These are phyloP conservation scores for Pseudobourletiella spinata DNA, from an alignment of 1,140 invertebrate species.

Conservation along the genomic window DNA sequence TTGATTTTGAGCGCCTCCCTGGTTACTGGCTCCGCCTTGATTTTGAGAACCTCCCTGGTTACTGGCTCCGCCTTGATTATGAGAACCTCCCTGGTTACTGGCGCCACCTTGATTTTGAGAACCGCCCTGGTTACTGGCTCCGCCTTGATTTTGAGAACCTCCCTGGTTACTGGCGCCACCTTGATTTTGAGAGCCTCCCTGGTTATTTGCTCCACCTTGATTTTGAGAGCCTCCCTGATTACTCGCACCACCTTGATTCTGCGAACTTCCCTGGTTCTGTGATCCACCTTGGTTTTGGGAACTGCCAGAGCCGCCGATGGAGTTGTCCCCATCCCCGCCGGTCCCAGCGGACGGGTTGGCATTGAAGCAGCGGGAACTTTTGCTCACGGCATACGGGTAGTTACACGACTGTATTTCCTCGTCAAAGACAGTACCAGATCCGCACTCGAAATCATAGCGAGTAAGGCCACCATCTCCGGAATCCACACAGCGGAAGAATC, in stretches of 20 bases:
- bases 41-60: neutral
- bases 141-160: neutral
- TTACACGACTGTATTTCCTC: slow-evolving; percentile 54
- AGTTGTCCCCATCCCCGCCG: neutral
- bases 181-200: neutral
- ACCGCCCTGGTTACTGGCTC: neutral
- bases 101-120: neutral
- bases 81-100: neutral
- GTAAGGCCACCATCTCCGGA: slow-evolving; percentile 5
- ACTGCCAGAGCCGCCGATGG: neutral
- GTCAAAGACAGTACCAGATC: slow-evolving; percentile 63
- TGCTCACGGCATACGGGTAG: slow-evolving; percentile 47
- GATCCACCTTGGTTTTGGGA: neutral
- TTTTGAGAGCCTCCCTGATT: neutral
- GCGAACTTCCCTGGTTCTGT: neutral
- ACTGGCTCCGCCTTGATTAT: neutral
- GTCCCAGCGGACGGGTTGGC: neutral
- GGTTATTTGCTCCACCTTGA: neutral
- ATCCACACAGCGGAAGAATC: slow-evolving; percentile 51
- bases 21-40: neutral
- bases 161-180: neutral
- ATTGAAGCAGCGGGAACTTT: slow-evolving; percentile 19
- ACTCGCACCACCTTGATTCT: neutral
- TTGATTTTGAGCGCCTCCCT: neutral
- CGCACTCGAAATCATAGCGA: slow-evolving; percentile 58